Percentiles rank a stretch among this genome's conserved stretches.
Evolutionary conservation across 2,888 invertebrate genomes (phyloP).

Genomic region (Agrotis exclamationis): DNA sequence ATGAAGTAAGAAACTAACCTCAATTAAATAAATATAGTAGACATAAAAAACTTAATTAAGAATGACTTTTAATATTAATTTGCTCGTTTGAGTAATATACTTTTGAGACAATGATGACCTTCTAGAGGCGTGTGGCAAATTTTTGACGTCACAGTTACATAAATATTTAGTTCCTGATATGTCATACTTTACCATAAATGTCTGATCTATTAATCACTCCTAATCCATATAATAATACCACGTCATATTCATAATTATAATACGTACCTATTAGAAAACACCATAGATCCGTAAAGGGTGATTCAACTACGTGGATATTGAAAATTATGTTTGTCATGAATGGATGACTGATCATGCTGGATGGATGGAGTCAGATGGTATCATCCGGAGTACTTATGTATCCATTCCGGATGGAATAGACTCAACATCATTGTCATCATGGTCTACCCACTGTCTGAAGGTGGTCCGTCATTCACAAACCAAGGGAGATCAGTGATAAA

Average conservation of each 20-base stretch:
- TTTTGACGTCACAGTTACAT: slow-evolving; percentile 15
- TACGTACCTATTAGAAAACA: too few relatives aligned
- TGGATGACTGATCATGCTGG: too few relatives aligned
- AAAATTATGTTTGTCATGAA: not conserved
- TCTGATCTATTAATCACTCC: not conserved
- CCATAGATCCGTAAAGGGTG: not conserved
- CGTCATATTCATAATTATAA: not conserved
- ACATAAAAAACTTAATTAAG: not conserved
- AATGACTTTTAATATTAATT: slow-evolving; percentile 8
- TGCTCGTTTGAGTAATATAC: slow-evolving; percentile 6
- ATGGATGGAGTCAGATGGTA: too few relatives aligned
- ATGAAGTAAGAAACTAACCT: slow-evolving; percentile 2
- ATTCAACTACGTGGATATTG: not conserved
- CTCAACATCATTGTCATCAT: not conserved
- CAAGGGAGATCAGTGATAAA: slow-evolving; percentile 49
- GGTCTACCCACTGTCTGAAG: slow-evolving; percentile 13
- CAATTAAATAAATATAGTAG: too few relatives aligned
- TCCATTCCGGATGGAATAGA: not conserved
- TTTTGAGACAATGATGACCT: slow-evolving; percentile 17
- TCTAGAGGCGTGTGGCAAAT: slow-evolving; percentile 9
- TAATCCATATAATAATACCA: not conserved
- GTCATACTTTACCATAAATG: slow-evolving; percentile 7
- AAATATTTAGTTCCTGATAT: not conserved
- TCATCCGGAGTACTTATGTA: too few relatives aligned
- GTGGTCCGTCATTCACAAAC: slow-evolving; percentile 42